Percentiles rank a stretch among this genome's conserved stretches.
These are phyloP conservation scores for Lepetodrilus schrolli DNA, from an alignment of 2,888 invertebrate genomes.

Conservation along the genomic window DNA sequence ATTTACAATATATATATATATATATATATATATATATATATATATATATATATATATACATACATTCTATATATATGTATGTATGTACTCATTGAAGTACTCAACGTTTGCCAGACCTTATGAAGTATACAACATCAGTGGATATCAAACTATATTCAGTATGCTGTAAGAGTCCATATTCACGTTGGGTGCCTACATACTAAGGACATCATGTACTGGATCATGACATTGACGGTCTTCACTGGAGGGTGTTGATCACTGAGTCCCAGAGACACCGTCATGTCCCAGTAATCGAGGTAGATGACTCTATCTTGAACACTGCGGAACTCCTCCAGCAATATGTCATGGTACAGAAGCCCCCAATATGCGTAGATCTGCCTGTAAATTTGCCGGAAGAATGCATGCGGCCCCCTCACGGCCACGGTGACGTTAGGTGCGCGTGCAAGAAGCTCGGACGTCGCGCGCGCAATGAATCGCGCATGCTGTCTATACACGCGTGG, in stretches of 20 bases:
- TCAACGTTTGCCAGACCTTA: too few relatives aligned
- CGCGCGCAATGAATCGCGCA: not conserved
- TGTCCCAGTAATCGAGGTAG: conserved; percentile 18
- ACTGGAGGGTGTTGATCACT: not conserved
- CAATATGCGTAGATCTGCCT: not conserved
- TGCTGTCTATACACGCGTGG: conserved; percentile 2
- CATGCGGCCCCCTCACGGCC: conserved; percentile 5
- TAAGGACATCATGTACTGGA: not conserved
- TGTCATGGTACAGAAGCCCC: not conserved
- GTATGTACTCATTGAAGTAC: too few relatives aligned
- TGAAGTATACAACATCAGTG: too few relatives aligned
- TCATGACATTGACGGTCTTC: not conserved
- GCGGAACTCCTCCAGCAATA: not conserved
- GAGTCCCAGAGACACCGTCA: not conserved
- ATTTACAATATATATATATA: too few relatives aligned
- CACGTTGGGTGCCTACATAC: too few relatives aligned
- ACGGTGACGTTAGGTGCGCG: conserved; percentile 27
- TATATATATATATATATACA: too few relatives aligned
- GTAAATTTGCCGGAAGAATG: not conserved
- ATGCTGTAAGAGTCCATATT: too few relatives aligned
- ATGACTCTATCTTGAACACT: conserved; percentile 1
- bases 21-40: too few relatives aligned
- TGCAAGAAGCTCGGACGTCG: not conserved
- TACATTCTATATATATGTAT: too few relatives aligned
- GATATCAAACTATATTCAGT: too few relatives aligned